These are phyloP conservation scores for Pocillopora damicornis DNA, from an alignment of 64 coral and sea anemone genomes.

Conservation along the genomic window DNA sequence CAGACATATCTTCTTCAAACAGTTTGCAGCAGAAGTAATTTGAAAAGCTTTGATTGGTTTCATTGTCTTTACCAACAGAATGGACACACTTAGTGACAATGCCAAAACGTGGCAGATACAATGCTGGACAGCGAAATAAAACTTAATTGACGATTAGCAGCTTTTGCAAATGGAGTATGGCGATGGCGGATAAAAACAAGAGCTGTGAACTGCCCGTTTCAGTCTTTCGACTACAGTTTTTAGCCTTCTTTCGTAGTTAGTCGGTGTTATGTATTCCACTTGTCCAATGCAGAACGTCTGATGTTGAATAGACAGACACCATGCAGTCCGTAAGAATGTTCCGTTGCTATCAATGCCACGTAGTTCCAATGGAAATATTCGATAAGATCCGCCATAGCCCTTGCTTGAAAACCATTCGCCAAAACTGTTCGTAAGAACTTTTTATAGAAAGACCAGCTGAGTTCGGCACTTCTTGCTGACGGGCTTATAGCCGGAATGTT, in stretches of 20 bases:
- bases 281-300: conserved; percentile 60
- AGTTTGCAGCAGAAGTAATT: conserved; percentile 16
- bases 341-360: conserved; percentile 57
- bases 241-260: background rate
- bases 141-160: conserved; percentile 46
- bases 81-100: conserved; percentile 46
- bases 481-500: conserved; percentile 64
- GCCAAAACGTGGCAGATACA: conserved; percentile 6
- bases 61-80: conserved; percentile 45
- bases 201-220: conserved; percentile 7
- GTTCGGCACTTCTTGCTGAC: conserved; percentile 62
- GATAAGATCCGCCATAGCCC: conserved; percentile 71
- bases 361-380: conserved; percentile 61
- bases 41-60: conserved; percentile 45
- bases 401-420: conserved; percentile 59
- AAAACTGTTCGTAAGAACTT: conserved; percentile 50
- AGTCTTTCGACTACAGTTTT: conserved; percentile 38
- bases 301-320: conserved; percentile 49
- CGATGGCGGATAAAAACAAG: conserved; percentile 19
- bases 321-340: conserved; percentile 57
- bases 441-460: conserved; percentile 49
- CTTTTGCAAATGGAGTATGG: conserved; percentile 42
- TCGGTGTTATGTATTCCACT: conserved; percentile 46
- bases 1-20: conserved; percentile 30
- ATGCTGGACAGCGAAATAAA: background rate